Evolutionary conservation across 2,888 invertebrate species (phyloP).

Genomic region (Drosophila sordidula): DNA sequence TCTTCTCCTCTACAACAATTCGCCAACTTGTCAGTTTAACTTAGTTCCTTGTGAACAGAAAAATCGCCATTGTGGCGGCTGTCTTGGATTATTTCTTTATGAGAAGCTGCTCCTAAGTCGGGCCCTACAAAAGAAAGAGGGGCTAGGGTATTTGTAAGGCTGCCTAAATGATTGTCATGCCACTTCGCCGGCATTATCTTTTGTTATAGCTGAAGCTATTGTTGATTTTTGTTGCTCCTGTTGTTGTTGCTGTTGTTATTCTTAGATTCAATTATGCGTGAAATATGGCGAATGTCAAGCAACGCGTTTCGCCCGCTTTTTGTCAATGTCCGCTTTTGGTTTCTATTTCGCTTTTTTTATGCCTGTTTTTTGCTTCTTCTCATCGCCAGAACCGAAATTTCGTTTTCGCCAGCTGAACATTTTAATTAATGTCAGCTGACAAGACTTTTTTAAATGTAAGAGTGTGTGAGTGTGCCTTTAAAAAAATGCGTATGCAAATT

Average conservation of each 20-base stretch:
- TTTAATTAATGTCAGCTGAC: conserved; percentile 55
- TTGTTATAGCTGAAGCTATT: conserved; percentile 15
- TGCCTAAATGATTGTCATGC: conserved; percentile 17
- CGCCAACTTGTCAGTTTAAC: background rate
- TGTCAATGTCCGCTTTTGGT: conserved; percentile 26
- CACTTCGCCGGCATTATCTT: conserved; percentile 17
- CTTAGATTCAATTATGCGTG: conserved; percentile 51
- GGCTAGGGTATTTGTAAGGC: background rate
- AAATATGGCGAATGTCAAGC: conserved; percentile 46
- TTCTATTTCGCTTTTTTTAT: conserved; percentile 11
- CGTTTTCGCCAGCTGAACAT: conserved; percentile 37
- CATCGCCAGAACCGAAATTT: conserved; percentile 21
- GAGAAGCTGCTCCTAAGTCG: background rate
- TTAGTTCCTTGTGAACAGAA: background rate
- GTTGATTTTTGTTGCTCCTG: conserved; percentile 6
- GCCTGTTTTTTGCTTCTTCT: background rate
- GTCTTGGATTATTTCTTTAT: conserved; percentile 22
- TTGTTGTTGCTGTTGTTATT: conserved; percentile 15
- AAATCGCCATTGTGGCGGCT: background rate
- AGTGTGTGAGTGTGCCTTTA: conserved; percentile 3
- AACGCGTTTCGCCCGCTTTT: conserved; percentile 27
- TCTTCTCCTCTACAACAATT: background rate
- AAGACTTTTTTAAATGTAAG: conserved; percentile 5
- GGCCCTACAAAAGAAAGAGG: too few species aligned
- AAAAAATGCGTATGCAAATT: conserved; percentile 50